Conservation (phyloP, 2,113 vertebrate genomes). For the Oplegnathus fasciatus region DNA sequence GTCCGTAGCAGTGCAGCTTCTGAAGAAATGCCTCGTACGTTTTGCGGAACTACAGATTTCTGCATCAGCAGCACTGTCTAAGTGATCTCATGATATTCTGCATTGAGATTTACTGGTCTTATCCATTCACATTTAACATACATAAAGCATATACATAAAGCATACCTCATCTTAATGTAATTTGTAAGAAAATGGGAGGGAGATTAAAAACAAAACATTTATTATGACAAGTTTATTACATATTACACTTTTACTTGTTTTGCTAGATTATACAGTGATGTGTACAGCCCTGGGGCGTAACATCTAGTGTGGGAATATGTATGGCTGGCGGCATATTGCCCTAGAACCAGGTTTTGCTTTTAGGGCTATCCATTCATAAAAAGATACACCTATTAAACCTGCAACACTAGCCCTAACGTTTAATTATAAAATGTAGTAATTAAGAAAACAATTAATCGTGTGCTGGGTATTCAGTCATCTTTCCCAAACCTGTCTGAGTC, state of each 20-base stretch:
- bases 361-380: neutral
- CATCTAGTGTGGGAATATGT: neutral
- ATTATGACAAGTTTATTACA: neutral
- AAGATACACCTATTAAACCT: neutral
- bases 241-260: neutral
- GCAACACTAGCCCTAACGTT: conserved; percentile 1
- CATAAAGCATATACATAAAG: neutral
- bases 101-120: neutral
- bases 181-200: neutral
- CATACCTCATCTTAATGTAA: neutral
- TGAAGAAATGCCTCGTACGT: neutral
- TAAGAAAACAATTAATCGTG: neutral
- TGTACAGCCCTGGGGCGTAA: neutral
- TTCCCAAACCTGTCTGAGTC: neutral
- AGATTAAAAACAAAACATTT: neutral
- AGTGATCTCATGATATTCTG: neutral
- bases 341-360: neutral
- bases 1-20: neutral
- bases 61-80: neutral
- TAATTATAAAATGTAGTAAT: conserved; percentile 7
- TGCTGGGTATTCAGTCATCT: neutral
- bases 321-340: neutral
- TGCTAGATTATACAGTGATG: neutral
- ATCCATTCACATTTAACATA: neutral
- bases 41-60: neutral